A percentile compares a stretch with the other conserved stretches of the same genome.
Conservation (phyloP, 2,888 invertebrate genomes). For the Spodoptera littoralis region DNA sequence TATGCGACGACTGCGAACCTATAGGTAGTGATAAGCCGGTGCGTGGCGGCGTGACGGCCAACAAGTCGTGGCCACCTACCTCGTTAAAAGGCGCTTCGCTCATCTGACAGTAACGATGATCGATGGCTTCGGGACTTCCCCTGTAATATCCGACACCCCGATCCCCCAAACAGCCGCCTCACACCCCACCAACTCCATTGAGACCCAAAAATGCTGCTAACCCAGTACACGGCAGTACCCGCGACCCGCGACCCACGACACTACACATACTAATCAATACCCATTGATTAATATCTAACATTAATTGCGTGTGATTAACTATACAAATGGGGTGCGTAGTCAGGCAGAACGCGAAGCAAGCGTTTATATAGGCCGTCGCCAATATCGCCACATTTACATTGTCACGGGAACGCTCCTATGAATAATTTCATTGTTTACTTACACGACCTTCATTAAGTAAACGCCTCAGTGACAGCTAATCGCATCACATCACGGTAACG, state of each 20-base stretch:
- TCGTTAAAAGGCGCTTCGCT: constrained; percentile 79
- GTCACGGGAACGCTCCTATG: constrained; percentile 36
- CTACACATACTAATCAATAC: constrained; percentile 27
- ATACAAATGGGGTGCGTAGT: constrained; percentile 38
- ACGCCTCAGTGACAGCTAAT: constrained; percentile 39
- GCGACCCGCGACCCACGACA: constrained; percentile 1
- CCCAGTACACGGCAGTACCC: constrained; percentile 30
- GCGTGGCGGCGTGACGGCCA: constrained; percentile 47
- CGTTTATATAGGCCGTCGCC: constrained; percentile 25
- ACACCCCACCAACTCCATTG: constrained; percentile 41
- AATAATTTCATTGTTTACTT: constrained; percentile 53
- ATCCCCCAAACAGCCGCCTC: constrained; percentile 52
- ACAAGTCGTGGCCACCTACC: constrained; percentile 68
- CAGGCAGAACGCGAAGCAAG: constrained; percentile 23
- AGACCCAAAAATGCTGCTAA: constrained; percentile 43
- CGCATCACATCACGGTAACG: constrained; percentile 24
- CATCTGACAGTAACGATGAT: constrained; percentile 83
- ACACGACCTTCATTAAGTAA: constrained; percentile 46
- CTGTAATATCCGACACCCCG: constrained; percentile 78
- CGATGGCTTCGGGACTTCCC: constrained; percentile 80
- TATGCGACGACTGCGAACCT: constrained; percentile 39
- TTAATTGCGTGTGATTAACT: constrained; percentile 44
- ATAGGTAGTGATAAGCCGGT: constrained; percentile 39
- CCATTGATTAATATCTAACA: constrained; percentile 43
- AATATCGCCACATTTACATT: constrained; percentile 35